phyloP scores from a whole-genome alignment of 2,888 invertebrate genomes.

The Cryptocheilus praepositus region DNA sequence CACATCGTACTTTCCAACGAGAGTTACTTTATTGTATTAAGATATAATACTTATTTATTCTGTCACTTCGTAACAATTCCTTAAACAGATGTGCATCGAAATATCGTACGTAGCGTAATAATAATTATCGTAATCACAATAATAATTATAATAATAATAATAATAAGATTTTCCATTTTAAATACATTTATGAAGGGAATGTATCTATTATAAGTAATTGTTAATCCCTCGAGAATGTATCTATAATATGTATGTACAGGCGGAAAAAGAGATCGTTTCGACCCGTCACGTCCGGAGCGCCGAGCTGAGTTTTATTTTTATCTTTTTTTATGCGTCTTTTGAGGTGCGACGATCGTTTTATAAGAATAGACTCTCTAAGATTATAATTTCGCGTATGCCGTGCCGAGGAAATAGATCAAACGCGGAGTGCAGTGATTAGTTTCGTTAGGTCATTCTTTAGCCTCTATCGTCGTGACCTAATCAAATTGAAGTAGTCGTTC shows the following conservation, averaged over 20 bases:
- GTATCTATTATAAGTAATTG: constrained; percentile 28
- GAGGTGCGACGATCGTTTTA: constrained; percentile 20
- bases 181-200: constrained; percentile 23
- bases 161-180: constrained; percentile 12
- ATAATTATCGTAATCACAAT: background rate
- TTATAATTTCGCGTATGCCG: constrained; percentile 31
- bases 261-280: constrained; percentile 17
- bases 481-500: too few species aligned
- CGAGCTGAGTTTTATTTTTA: background rate
- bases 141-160: background rate
- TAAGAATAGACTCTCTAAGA: constrained; percentile 51
- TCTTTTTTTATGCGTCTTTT: background rate
- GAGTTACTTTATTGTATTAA: constrained; percentile 31
- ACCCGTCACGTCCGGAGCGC: background rate
- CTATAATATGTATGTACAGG: constrained; percentile 36
- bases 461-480: too few species aligned
- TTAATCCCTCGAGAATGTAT: constrained; percentile 38
- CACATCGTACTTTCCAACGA: constrained; percentile 8
- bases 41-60: constrained; percentile 38
- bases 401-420: constrained; percentile 33
- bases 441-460: background rate
- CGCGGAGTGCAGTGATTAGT: constrained; percentile 36
- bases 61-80: constrained; percentile 47
- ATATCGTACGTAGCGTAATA: constrained; percentile 24
- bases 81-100: constrained; percentile 42